phyloP scores from a whole-genome alignment of 2,888 invertebrate species.

The Raillietiella orientalis region DNA sequence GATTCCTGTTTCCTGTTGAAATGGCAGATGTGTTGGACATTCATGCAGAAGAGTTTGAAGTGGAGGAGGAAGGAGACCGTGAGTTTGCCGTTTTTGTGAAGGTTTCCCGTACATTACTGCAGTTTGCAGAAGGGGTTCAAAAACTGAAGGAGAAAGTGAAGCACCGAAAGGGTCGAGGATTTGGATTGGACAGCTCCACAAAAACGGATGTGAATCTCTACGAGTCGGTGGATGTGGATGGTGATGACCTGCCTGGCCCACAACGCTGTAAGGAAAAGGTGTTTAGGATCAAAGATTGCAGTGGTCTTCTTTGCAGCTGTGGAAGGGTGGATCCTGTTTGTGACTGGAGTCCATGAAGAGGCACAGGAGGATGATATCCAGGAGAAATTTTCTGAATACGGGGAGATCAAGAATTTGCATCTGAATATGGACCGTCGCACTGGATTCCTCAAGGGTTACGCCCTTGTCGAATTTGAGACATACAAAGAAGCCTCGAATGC shows the following conservation, averaged over 20 bases:
- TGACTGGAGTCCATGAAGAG: slow-evolving; percentile 93
- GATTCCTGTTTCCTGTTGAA: too few relatives aligned
- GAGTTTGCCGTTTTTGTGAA: slow-evolving; percentile 14
- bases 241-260: slow-evolving; percentile 45
- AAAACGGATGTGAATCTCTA: slow-evolving; percentile 31
- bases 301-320: slow-evolving; percentile 23
- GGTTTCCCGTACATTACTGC: too few relatives aligned
- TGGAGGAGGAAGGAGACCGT: slow-evolving; percentile 83
- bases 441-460: slow-evolving; percentile 78
- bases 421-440: slow-evolving; percentile 88
- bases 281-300: neutral
- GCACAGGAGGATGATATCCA: slow-evolving; percentile 94
- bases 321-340: slow-evolving; percentile 97
- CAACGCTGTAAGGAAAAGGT: slow-evolving; percentile 47
- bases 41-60: slow-evolving; percentile 72
- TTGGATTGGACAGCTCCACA: slow-evolving; percentile 16
- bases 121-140: slow-evolving; percentile 72
- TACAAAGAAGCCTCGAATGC: too few relatives aligned
- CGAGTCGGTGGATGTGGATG: slow-evolving; percentile 43
- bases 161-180: slow-evolving; percentile 78
- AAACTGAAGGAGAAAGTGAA: slow-evolving; percentile 77
- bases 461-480: too few relatives aligned
- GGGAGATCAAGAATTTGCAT: slow-evolving; percentile 90
- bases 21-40: slow-evolving; percentile 83
- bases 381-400: slow-evolving; percentile 89